A percentile compares a stretch with the other conserved stretches of the same genome.
Evolutionary conservation across 2,888 invertebrate species (phyloP).

Genomic region (Zaprionus lineosus): DNA sequence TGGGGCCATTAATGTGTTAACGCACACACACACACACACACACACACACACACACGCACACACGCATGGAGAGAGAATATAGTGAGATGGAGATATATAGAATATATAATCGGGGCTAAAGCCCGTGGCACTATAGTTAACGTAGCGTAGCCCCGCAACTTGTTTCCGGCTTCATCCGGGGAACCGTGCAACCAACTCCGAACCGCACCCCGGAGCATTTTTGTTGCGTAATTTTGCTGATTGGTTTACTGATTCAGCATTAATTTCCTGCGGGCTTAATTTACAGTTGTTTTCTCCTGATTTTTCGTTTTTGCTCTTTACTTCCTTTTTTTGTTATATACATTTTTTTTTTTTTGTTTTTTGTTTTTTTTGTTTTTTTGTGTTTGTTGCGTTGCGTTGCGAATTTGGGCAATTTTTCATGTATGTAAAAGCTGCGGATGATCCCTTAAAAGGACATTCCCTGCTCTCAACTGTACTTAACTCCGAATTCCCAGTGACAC

Average conservation of each 20-base stretch:
- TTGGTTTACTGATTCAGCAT: slow-evolving; percentile 66
- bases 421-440: too few species aligned
- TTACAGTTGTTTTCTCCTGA: slow-evolving; percentile 20
- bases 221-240: slow-evolving; percentile 56
- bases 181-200: slow-evolving; percentile 28
- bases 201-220: slow-evolving; percentile 37
- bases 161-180: slow-evolving; percentile 27
- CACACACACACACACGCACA: background rate
- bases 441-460: too few species aligned
- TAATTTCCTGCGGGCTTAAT: slow-evolving; percentile 41
- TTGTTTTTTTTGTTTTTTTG: too few species aligned
- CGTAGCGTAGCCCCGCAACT: background rate
- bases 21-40: slow-evolving; percentile 12
- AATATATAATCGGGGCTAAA: too few species aligned
- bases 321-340: background rate
- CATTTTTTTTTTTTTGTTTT: background rate
- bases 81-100: too few species aligned
- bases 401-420: slow-evolving; percentile 3
- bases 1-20: slow-evolving; percentile 50
- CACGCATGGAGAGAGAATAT: too few species aligned
- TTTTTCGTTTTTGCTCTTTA: background rate
- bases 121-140: too few species aligned
- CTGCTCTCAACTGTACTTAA: too few species aligned
- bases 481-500: too few species aligned
- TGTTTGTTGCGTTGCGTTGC: too few species aligned